Percentiles rank a stretch among this genome's conserved stretches.
Conservation (phyloP, 1,140 invertebrate genomes). For the Agrypnia vestita region DNA sequence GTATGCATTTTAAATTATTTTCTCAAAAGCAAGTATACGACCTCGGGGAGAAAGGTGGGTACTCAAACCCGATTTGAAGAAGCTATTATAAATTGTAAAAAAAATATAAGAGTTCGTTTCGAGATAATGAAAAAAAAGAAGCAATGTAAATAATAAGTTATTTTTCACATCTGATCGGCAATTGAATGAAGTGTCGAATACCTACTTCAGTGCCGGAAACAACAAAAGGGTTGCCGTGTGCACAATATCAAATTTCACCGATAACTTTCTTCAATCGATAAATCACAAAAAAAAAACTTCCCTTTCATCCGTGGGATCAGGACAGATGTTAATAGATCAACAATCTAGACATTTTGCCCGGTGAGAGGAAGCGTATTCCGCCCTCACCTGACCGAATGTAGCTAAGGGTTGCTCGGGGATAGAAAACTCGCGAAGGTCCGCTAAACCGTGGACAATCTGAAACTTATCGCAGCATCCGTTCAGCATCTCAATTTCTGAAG, state of each 20-base stretch:
- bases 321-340: conserved; percentile 28
- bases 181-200: no score
- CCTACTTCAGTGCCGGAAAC: no score
- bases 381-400: conserved; percentile 25
- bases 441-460: conserved; percentile 29
- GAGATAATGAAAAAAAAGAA: no score
- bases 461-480: conserved; percentile 56
- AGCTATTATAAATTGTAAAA: no score
- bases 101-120: no score
- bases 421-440: neutral
- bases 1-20: no score
- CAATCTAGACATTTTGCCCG: conserved; percentile 3
- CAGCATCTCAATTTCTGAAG: neutral
- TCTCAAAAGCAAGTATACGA: no score
- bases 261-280: conserved; percentile 29
- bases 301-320: conserved; percentile 6
- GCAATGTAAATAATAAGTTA: no score
- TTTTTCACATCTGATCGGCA: no score
- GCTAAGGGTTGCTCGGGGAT: neutral
- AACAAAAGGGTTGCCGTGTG: no score
- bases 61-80: no score
- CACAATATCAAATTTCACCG: conserved; percentile 16
- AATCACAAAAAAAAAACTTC: conserved; percentile 22
- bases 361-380: conserved; percentile 2
- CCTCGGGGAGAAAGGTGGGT: no score